Evolutionary conservation across 1,140 invertebrate genomes (phyloP), one percentile per base, ranked within the genome.

Genomic region (Paralvinella palmiformis): DNA sequence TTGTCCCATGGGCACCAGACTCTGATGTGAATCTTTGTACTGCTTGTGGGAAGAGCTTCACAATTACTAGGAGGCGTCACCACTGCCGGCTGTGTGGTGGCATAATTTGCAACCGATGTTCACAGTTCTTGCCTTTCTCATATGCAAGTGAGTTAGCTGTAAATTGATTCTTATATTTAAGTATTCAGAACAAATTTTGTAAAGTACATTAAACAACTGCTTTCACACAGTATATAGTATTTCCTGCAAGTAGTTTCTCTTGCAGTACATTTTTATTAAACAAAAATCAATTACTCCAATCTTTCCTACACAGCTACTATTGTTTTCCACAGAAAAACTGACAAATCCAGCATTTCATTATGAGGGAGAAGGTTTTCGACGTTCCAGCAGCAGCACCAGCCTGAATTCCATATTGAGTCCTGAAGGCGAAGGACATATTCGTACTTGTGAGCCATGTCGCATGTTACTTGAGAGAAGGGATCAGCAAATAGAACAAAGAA

Each of bases 1-100:
- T 96, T 52, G 96, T 98, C 2, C 87, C 88, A 45, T 99, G 96
- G 96, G 83, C 94, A 59, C 90, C 94, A 77, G 95, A 97, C 37
- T 87, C 85, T 52, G 88, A 90, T 70, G 94, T 96, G 0, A 89
- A 88, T 65, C 78, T 94, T 29, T 99, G 96, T 81, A 91, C 92
- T 2, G 89, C 86, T 68, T 99, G 96, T 84, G 91, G 91, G 3
- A 88, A 87, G 75, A 85, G 85, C 53, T 99, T 99, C 77, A 88
- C 89, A 71, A 75, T 98, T 35, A 87, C 92, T 0, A 84, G 91
- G 60, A 83, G 95, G 64, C 91, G 95, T 78, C 96, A 98, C 83
- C 96, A 99, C 80, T 99, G 96, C 75, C 83, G 96, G 68, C 82
- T 98, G 4, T 98, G 96, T 84, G 96, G 96, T 0, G 89, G 89